These are phyloP conservation scores for Zoanthus sansibaricus DNA, from an alignment of 92 coral and sea anemone genomes.

Conservation along the genomic window DNA sequence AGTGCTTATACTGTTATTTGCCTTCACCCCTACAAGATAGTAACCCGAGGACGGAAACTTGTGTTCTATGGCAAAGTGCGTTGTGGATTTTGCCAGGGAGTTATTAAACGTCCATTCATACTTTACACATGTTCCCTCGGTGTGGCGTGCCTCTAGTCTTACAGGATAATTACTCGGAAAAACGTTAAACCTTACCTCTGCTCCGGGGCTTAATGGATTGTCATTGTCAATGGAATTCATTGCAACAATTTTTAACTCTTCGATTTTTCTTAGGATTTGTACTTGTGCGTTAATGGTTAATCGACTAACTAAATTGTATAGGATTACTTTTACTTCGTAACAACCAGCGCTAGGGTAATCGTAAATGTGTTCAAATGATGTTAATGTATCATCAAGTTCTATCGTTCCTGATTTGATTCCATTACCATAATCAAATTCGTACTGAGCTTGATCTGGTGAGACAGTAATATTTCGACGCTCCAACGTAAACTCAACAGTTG, in stretches of 20 bases:
- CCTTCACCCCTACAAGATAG: constrained; percentile 63
- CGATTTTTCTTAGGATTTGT: constrained; percentile 58
- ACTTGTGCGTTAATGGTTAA: constrained; percentile 64
- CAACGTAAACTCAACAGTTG: constrained; percentile 50
- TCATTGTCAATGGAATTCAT: constrained; percentile 57
- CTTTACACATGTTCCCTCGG: constrained; percentile 72
- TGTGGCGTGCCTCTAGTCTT: constrained; percentile 51
- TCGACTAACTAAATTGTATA: constrained; percentile 75
- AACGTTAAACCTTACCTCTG: constrained; percentile 55
- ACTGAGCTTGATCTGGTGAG: constrained; percentile 68
- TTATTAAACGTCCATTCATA: constrained; percentile 79
- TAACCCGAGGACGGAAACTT: constrained; percentile 73
- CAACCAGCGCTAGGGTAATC: constrained; percentile 77
- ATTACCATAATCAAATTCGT: constrained; percentile 70
- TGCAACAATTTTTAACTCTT: constrained; percentile 54
- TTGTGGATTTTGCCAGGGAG: not conserved
- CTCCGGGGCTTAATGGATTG: constrained; percentile 53
- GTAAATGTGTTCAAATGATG: constrained; percentile 45
- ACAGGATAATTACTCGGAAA: constrained; percentile 92
- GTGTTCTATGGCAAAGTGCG: constrained; percentile 43
- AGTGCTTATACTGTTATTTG: constrained; percentile 48
- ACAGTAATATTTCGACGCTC: constrained; percentile 29
- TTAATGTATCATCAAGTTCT: constrained; percentile 30
- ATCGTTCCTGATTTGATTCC: constrained; percentile 34
- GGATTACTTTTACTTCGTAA: constrained; percentile 51